A percentile compares a stretch with the other conserved stretches of the same genome.
phyloP scores from a whole-genome alignment of 2,797 vertebrate genomes.

The Phalloptychus januarius region DNA sequence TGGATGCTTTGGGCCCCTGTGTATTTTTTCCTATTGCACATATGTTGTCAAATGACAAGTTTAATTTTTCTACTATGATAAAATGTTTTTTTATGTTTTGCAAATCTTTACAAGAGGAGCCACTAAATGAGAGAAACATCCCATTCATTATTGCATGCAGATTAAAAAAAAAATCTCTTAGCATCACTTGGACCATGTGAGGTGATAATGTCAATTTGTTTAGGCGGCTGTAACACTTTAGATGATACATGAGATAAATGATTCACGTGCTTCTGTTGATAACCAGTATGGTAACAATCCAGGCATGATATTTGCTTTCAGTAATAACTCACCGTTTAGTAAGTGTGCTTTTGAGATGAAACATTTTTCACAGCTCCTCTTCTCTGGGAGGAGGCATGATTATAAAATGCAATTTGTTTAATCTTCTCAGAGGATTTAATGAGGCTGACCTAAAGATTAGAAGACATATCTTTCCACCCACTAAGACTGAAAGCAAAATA shows the following conservation, averaged over 20 bases:
- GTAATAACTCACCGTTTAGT: slow-evolving; percentile 19
- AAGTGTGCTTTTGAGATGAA: slow-evolving; percentile 35
- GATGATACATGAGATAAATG: not conserved
- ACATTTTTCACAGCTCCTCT: slow-evolving; percentile 46
- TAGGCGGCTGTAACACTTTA: not conserved
- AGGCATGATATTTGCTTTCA: slow-evolving; percentile 25
- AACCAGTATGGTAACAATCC: slow-evolving; percentile 11
- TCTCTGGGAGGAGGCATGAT: slow-evolving; percentile 54
- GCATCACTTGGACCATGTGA: not conserved
- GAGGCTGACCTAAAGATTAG: slow-evolving; percentile 71
- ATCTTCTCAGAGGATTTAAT: slow-evolving; percentile 73
- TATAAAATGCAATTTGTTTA: slow-evolving; percentile 73
- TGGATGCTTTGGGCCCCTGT: not conserved
- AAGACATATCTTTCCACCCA: slow-evolving; percentile 56
- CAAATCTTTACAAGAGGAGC: not conserved
- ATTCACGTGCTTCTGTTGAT: not conserved
- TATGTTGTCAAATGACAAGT: not conserved
- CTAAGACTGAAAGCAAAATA: slow-evolving; percentile 55
- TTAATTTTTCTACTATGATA: not conserved
- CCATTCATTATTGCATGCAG: not conserved
- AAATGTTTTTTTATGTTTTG: not conserved
- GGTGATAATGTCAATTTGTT: not conserved
- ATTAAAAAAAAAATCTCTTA: not conserved
- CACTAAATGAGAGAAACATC: not conserved
- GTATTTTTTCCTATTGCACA: not conserved